Base-by-base conservation (phyloP, 2,113 vertebrate genomes). In the Egretta garzetta region DNA sequence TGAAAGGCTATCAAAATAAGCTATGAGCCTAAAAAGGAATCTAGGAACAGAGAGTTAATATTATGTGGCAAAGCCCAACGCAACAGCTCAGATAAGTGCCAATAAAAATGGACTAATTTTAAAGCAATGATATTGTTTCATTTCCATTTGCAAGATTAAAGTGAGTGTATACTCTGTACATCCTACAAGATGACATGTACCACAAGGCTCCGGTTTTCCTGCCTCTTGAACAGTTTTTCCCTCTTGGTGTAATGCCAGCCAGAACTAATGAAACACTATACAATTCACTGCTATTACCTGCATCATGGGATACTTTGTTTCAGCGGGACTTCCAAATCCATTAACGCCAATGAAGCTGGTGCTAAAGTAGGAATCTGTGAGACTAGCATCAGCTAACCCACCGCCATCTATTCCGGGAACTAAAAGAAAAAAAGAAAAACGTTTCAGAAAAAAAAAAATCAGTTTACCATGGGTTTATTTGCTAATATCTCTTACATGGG, bases 261-360 rank as follows among this genome's bases (percentile, higher is more conserved):
- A 10, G 76, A 91, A 67, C 63, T 35, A 95, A 91, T 8, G 60
- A 67, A 83, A 85, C 91, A 77, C 35, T 45, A 79, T 1, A 76
- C 18, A 83, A 62, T 27, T 76, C 71, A 71, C n/a, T 41, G 85
- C 86, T 35, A 79, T 98, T 99, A 99, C 99, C 99, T 99, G 99
- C 98, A 99, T 99, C 98, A 99, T 99, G 95, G 99, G 99, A 97
- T 99, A 99, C 96, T 99, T 99, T 14, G 99, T 98, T 97, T 99
- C 99, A 92, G 98, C 98, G 24, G 99, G 99, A 97, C 99, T 99
- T 98, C 99, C 99, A 98, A 99, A 99, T 93, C 99, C 99, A 98
- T 99, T 99, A 96, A 99, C 99, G 28, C 99, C 99, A 97, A 99
- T 99, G 98, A 99, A 99, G 98, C 99, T 99, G 99, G 99, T 99